Conservation (phyloP, 2,797 vertebrate genomes). For the Tenualosa ilisha region DNA sequence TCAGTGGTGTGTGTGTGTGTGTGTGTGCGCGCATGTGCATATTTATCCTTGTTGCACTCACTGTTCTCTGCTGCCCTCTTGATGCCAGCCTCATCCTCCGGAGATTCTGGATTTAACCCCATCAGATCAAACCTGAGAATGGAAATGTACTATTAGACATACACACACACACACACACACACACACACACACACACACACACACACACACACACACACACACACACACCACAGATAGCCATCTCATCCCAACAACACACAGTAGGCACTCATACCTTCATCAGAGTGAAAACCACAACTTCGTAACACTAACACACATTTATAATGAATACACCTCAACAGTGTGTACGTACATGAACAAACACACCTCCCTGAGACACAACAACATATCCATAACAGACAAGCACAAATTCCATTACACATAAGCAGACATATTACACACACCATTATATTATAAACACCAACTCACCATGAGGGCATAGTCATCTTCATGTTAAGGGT, state of each 20-base stretch:
- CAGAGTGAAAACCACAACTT: background rate
- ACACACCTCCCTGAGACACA: background rate
- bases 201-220: background rate
- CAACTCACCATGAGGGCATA: slow-evolving; percentile 94
- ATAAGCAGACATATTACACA: background rate
- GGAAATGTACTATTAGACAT: background rate
- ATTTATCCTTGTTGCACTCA: slow-evolving; percentile 69
- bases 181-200: background rate
- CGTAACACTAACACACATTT: background rate
- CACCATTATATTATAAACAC: background rate
- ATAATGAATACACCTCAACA: background rate
- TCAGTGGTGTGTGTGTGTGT: background rate
- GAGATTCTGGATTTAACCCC: slow-evolving; percentile 88
- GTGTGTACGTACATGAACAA: background rate
- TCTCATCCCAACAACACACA: background rate
- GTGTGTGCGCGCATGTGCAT: background rate
- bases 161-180: background rate
- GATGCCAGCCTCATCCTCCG: slow-evolving; percentile 93
- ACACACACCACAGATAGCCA: background rate
- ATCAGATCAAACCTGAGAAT: slow-evolving; percentile 91
- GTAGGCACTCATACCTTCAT: background rate
- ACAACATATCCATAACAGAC: background rate
- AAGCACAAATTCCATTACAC: background rate
- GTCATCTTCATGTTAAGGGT: slow-evolving; percentile 91
- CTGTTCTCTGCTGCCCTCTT: slow-evolving; percentile 95